A percentile compares a stretch with the other conserved stretches of the same genome.
Conservation (phyloP, 1,140 invertebrate species). For the Zaprionus vittiger region DNA sequence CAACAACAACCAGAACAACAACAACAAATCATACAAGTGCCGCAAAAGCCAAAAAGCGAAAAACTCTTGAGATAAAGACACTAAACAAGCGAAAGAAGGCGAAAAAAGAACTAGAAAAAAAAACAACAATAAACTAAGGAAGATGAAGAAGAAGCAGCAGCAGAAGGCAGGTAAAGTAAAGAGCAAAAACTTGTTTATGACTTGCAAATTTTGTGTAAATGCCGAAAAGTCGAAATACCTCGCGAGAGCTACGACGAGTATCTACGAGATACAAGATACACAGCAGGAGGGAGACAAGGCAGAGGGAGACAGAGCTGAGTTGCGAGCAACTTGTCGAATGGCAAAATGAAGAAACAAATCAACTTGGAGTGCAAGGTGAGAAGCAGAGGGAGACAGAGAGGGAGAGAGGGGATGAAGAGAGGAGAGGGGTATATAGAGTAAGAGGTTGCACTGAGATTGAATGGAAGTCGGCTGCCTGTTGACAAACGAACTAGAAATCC, state of each 20-base stretch:
- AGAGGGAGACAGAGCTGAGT: neutral
- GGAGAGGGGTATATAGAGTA: neutral
- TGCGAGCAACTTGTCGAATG: conserved; percentile 41
- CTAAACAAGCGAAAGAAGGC: conserved; percentile 12
- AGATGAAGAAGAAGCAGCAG: neutral
- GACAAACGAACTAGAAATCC: conserved; percentile 79
- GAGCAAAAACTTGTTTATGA: conserved; percentile 82
- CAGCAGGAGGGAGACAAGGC: neutral
- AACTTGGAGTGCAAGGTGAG: conserved; percentile 17
- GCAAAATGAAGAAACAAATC: conserved; percentile 52
- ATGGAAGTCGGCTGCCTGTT: conserved; percentile 37
- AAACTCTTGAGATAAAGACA: conserved; percentile 45
- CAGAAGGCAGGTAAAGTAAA: conserved; percentile 64
- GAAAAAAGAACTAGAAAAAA: conserved; percentile 22
- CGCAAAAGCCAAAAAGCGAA: conserved; percentile 32
- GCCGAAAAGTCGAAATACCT: conserved; percentile 63
- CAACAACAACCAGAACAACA: conserved; percentile 12
- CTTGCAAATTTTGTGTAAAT: conserved; percentile 77
- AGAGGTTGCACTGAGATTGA: conserved; percentile 1
- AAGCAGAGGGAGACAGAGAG: neutral
- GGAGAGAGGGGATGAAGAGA: neutral
- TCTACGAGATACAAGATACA: conserved; percentile 53
- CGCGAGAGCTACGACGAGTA: conserved; percentile 25
- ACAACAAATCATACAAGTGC: conserved; percentile 46
- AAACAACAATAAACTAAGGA: conserved; percentile 19